phyloP scores from a whole-genome alignment of 2,888 invertebrate species.

The Saturnia pavonia region DNA sequence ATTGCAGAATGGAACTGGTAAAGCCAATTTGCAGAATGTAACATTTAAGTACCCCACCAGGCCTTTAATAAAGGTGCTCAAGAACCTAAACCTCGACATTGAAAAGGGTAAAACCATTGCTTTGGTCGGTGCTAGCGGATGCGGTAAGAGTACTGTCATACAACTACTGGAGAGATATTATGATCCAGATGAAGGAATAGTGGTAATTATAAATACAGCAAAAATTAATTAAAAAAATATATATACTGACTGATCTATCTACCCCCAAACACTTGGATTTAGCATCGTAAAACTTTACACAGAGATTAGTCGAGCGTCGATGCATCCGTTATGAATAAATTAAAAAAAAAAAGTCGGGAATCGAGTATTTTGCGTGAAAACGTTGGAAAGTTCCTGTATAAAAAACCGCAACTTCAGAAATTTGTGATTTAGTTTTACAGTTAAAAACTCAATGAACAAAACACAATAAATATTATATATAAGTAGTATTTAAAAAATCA shows the following conservation, averaged over 20 bases:
- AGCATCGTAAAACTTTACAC: background rate
- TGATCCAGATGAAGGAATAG: constrained; percentile 85
- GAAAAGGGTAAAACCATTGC: constrained; percentile 87
- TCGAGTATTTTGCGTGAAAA: too few relatives aligned
- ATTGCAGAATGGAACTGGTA: constrained; percentile 82
- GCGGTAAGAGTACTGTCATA: constrained; percentile 94
- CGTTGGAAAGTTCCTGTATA: too few relatives aligned
- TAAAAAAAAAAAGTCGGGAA: too few relatives aligned
- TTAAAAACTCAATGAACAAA: too few relatives aligned
- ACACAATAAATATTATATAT: too few relatives aligned
- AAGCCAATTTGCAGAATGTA: constrained; percentile 86
- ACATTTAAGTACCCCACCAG: constrained; percentile 90
- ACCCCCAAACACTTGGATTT: background rate
- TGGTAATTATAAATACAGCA: constrained; percentile 67
- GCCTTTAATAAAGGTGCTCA: constrained; percentile 85
- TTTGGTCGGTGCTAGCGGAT: constrained; percentile 91
- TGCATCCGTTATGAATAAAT: too few relatives aligned
- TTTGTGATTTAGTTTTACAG: too few relatives aligned
- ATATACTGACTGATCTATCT: too few relatives aligned
- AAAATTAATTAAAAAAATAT: too few relatives aligned
- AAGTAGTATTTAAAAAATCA: too few relatives aligned
- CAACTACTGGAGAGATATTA: constrained; percentile 93
- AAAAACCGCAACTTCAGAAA: too few relatives aligned
- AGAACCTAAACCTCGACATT: constrained; percentile 84
- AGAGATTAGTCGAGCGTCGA: too few relatives aligned